Percentiles rank a stretch among this genome's conserved stretches.
These are phyloP conservation scores for Triops longicaudatus DNA, from an alignment of 1,140 invertebrate genomes.

Conservation along the genomic window DNA sequence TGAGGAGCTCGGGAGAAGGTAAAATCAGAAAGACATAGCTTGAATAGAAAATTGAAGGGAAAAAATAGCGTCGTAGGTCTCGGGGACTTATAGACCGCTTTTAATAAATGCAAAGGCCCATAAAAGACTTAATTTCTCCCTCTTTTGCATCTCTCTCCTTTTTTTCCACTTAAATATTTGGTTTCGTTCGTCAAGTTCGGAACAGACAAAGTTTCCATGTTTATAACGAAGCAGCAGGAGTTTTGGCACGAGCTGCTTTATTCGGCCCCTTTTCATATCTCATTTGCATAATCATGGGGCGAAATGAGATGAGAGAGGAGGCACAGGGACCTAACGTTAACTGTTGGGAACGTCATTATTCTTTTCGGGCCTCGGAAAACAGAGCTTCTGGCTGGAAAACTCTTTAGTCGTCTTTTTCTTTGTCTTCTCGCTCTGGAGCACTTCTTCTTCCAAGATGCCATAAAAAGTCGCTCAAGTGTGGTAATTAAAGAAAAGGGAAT, in stretches of 20 bases:
- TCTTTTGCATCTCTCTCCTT: background rate
- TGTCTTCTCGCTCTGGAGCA: background rate
- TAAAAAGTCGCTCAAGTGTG: slow-evolving; percentile 15
- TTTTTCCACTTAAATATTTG: background rate
- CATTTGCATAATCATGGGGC: slow-evolving; percentile 12
- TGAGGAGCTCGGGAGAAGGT: background rate
- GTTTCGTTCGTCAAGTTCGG: background rate
- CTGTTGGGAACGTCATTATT: slow-evolving; percentile 7
- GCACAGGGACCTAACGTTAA: background rate
- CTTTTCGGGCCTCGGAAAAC: background rate
- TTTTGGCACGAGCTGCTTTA: background rate
- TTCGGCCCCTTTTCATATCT: slow-evolving; percentile 5
- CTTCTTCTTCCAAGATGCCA: background rate
- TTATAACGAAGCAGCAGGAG: slow-evolving; percentile 11
- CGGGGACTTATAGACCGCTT: background rate
- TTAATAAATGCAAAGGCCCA: slow-evolving; percentile 1
- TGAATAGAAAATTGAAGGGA: background rate
- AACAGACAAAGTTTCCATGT: background rate
- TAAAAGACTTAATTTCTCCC: background rate
- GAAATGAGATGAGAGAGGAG: slow-evolving; percentile 10
- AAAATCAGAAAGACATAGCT: background rate
- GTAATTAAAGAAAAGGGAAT: slow-evolving; percentile 13
- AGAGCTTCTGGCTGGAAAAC: slow-evolving; percentile 14
- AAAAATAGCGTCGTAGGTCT: slow-evolving; percentile 5
- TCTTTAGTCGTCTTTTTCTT: background rate